Conservation (phyloP, 2,113 vertebrate genomes). For the Cynoglossus semilaevis region DNA sequence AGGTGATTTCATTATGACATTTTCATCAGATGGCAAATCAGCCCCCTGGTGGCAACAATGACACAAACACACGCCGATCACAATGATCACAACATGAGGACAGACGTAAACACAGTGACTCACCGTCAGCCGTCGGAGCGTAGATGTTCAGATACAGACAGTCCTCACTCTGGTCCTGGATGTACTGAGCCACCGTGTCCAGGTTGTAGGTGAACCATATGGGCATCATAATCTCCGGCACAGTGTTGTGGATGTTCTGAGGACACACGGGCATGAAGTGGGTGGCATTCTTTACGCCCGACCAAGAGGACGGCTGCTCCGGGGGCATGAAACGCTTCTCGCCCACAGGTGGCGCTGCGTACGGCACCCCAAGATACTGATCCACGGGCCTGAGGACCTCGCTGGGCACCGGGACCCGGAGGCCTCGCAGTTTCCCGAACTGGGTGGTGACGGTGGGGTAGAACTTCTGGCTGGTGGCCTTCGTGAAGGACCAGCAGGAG, state of each 20-base stretch:
- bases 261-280: constrained; percentile 97
- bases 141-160: constrained; percentile 98
- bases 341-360: constrained; percentile 88
- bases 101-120: constrained; percentile 67
- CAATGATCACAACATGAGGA: constrained; percentile 34
- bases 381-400: constrained; percentile 90
- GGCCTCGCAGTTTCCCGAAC: constrained; percentile 91
- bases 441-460: constrained; percentile 92
- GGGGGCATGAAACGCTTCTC: constrained; percentile 94
- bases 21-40: constrained; percentile 54
- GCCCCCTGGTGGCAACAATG: constrained; percentile 45
- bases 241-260: constrained; percentile 95
- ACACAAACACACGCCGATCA: neutral
- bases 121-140: constrained; percentile 94
- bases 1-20: constrained; percentile 20
- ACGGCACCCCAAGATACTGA: constrained; percentile 94
- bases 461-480: constrained; percentile 87
- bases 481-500: constrained; percentile 79
- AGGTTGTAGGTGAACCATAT: constrained; percentile 99
- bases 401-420: constrained; percentile 92
- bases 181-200: constrained; percentile 95
- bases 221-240: constrained; percentile 97
- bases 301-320: constrained; percentile 90
- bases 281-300: constrained; percentile 89
- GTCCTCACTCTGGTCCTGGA: constrained; percentile 83